These are phyloP conservation scores for Drosophila planitibia DNA, from an alignment of 2,888 invertebrate species.

Conservation along the genomic window DNA sequence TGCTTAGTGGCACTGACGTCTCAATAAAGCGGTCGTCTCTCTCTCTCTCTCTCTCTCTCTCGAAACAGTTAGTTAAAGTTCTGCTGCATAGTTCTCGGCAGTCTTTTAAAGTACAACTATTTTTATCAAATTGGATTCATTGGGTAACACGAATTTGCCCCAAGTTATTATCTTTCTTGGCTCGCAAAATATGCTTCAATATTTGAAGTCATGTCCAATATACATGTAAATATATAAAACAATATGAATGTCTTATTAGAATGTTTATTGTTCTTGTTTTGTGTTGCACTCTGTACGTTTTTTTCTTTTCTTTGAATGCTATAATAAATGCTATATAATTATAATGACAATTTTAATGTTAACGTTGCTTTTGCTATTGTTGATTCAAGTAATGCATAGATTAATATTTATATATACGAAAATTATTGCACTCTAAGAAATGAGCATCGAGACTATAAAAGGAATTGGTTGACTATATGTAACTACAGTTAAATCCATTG, in stretches of 20 bases:
- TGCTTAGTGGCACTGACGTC: conserved; percentile 41
- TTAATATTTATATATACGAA: conserved; percentile 6
- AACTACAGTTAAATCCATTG: conserved; percentile 33
- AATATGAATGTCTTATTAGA: conserved; percentile 7
- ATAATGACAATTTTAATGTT: conserved; percentile 16
- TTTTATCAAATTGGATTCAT: neutral
- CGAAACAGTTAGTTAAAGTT: neutral
- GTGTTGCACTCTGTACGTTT: conserved; percentile 29
- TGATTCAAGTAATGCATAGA: conserved; percentile 5
- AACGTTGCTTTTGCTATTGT: conserved; percentile 24
- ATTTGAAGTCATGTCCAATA: neutral
- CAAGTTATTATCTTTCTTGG: neutral
- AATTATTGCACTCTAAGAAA: conserved; percentile 35
- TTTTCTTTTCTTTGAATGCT: conserved; percentile 14
- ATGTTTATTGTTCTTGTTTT: conserved; percentile 32
- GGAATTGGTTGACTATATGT: conserved; percentile 37
- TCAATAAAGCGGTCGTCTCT: conserved; percentile 8
- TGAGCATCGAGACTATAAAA: conserved; percentile 27
- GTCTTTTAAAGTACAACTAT: neutral
- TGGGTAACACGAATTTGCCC: neutral
- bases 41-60: no score
- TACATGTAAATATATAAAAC: neutral
- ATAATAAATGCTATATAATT: conserved; percentile 50
- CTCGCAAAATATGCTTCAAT: neutral
- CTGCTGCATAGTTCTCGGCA: conserved; percentile 49